Base-by-base conservation (phyloP, 2,113 vertebrate species). In the Pagrus major region DNA sequence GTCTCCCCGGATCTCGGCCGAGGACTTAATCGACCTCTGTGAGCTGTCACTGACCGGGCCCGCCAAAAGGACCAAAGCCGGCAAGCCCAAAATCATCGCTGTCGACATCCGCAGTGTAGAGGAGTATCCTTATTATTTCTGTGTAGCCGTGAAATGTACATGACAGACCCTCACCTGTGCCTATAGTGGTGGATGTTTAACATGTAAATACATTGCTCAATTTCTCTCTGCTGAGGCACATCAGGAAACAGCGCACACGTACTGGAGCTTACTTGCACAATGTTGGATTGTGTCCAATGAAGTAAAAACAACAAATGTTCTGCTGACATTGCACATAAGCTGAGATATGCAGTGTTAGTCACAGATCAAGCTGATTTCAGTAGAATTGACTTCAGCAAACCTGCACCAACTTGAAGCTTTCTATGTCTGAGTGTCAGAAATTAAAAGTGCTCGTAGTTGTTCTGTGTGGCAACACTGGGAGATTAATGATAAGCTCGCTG, bases 11-110 rank as follows among this genome's bases (percentile, higher is more conserved):
- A 97, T 99, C 93, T 99, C 98, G 9, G 97, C 97, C 5, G 97
- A 99, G 88, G 98, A 99, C 90, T 92, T 99, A 72, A 99, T 99
- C 68, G 97, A 98, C 86, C 89, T 99, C 69, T 99, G 98, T 90
- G 98, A 99, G 65, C 90, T 99, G 95, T 25, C 94, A 89, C 46
- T 93, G 93, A 1, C 92, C 80, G 91, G 95, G 12, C 94, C 95
- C 10, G 65, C 92, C 44, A 99, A 98, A 92, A 97, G 96, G 89
- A 95, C 93, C 18, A 98, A 96, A 88, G 89, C 95, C 18, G 95
- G 95, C 85, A 98, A 97, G 83, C 97, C 97, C 11, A 98, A 98
- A 89, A 96, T 99, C 29, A 90, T 99, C 56, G 96, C 97, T 49
- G 97, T 98, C 2, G 98, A 99, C 90, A 98, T 99, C 72, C 96